Percentiles rank a stretch among this genome's conserved stretches.
Conservation (phyloP, 2,113 vertebrate genomes). For the Sula dactylatra region DNA sequence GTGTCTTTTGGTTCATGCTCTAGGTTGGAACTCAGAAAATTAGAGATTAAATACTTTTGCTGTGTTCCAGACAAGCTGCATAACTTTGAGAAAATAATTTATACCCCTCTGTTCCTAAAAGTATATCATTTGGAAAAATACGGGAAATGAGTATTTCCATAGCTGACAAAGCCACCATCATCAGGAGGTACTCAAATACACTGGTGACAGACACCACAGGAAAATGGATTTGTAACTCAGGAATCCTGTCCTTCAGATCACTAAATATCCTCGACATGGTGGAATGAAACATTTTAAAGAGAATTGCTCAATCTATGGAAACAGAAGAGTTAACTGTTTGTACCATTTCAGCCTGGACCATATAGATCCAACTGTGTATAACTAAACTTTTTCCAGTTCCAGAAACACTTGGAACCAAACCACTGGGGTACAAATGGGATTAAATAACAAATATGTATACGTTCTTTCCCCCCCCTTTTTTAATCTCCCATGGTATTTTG, state of each 20-base stretch:
- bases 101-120: not conserved
- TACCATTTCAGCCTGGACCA: not conserved
- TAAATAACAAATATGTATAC: not conserved
- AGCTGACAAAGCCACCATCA: not conserved
- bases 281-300: not conserved
- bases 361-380: not conserved
- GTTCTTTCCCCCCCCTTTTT: not conserved
- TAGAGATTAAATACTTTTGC: not conserved
- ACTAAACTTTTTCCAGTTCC: not conserved
- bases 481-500: not conserved
- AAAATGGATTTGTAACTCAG: not conserved
- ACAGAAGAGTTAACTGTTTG: not conserved
- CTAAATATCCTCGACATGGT: not conserved
- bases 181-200: not conserved
- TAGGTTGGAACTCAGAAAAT: not conserved
- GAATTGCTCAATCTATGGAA: not conserved
- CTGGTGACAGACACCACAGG: not conserved
- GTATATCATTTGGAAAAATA: not conserved
- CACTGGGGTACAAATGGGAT: not conserved
- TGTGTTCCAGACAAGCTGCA: not conserved
- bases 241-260: not conserved
- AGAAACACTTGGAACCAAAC: not conserved
- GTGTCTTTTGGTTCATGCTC: not conserved
- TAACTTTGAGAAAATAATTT: not conserved
- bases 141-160: not conserved